Percentiles rank a stretch among this genome's conserved stretches.
These are phyloP conservation scores for Clepsis dumicolana DNA, from an alignment of 2,888 invertebrate species.

Conservation along the genomic window DNA sequence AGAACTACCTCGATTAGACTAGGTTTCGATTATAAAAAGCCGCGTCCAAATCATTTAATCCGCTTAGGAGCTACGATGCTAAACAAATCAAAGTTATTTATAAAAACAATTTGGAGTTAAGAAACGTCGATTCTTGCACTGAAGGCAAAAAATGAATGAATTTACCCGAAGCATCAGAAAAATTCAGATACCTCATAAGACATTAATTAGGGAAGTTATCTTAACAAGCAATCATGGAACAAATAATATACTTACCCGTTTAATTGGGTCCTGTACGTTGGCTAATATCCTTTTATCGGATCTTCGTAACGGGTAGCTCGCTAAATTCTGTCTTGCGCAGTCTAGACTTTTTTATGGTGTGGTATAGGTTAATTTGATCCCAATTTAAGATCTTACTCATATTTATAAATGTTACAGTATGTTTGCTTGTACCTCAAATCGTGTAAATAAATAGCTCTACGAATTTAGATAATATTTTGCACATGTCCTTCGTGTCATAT, in stretches of 20 bases:
- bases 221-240: neutral
- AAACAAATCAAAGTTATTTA: too few relatives aligned
- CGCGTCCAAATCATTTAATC: too few relatives aligned
- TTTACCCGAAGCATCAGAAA: neutral
- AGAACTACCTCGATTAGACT: too few relatives aligned
- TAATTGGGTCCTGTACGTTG: neutral
- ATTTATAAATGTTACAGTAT: neutral
- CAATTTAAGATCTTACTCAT: neutral
- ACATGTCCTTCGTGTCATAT: too few relatives aligned
- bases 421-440: too few relatives aligned
- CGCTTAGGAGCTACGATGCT: too few relatives aligned
- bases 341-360: slow-evolving; percentile 3
- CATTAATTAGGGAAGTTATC: slow-evolving; percentile 6
- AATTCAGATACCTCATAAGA: neutral
- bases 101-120: too few relatives aligned
- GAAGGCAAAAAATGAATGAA: slow-evolving; percentile 2
- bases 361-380: neutral
- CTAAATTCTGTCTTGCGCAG: neutral
- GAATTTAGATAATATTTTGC: too few relatives aligned
- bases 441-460: too few relatives aligned
- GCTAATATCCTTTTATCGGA: neutral
- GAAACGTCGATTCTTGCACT: too few relatives aligned
- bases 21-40: too few relatives aligned
- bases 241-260: neutral
- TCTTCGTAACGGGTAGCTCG: neutral